phyloP scores from a whole-genome alignment of 2,888 invertebrate species.

The Tortricodes alternella region DNA sequence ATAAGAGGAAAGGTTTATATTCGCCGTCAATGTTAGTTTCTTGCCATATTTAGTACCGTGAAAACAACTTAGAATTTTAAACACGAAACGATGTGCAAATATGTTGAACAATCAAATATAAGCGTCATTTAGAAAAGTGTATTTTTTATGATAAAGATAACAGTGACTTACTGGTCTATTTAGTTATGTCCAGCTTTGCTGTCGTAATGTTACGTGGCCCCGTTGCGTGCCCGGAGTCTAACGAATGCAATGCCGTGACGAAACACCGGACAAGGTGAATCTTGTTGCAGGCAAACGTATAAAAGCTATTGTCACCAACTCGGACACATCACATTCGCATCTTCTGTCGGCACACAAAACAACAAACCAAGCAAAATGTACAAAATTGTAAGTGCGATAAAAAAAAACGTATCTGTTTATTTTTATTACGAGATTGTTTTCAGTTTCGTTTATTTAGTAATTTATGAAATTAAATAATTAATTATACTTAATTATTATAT shows the following conservation, averaged over 20 bases:
- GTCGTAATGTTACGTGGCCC: conserved; percentile 54
- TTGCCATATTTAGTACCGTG: conserved; percentile 19
- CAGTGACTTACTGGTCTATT: conserved; percentile 48
- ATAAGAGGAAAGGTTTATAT: conserved; percentile 7
- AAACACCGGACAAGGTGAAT: conserved; percentile 77
- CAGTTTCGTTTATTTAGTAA: too few species aligned
- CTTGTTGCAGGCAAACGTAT: conserved; percentile 60
- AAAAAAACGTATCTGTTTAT: too few species aligned
- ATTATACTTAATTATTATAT: too few species aligned
- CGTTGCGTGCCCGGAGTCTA: conserved; percentile 70
- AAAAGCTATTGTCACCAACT: conserved; percentile 72
- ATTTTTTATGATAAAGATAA: conserved; percentile 27
- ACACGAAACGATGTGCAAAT: conserved; percentile 29
- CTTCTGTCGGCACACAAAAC: conserved; percentile 58
- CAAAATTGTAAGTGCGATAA: conserved; percentile 59
- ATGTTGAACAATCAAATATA: conserved; percentile 24
- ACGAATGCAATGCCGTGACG: conserved; percentile 65
- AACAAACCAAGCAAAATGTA: conserved; percentile 62
- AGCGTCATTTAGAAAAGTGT: conserved; percentile 11
- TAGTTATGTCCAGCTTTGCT: conserved; percentile 39
- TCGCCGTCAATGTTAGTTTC: conserved; percentile 1
- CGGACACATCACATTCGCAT: conserved; percentile 63
- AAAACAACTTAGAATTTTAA: conserved; percentile 36
- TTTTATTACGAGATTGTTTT: too few species aligned
- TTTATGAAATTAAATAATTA: too few species aligned